phyloP scores from a whole-genome alignment of 2,113 vertebrate species.

The Scomber scombrus region DNA sequence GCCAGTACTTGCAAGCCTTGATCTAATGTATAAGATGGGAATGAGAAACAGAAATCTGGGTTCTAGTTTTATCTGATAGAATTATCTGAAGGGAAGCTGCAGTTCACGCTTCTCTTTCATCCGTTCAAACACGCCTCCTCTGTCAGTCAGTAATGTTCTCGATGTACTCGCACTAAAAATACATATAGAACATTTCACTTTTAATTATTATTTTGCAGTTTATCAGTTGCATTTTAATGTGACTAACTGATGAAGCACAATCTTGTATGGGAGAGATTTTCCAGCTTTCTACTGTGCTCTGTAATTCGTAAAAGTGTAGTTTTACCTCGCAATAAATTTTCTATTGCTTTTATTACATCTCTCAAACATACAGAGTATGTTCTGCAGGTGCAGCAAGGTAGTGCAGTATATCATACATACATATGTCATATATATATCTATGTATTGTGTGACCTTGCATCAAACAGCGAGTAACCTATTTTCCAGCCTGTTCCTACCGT shows the following conservation, averaged over 20 bases:
- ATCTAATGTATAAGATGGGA: conserved; percentile 67
- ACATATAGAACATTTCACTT: conserved; percentile 29
- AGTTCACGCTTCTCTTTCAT: conserved; percentile 73
- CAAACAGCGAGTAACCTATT: too few species aligned
- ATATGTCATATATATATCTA: too few species aligned
- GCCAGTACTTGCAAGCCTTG: conserved; percentile 49
- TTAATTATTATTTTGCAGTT: conserved; percentile 35
- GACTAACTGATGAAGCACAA: not conserved
- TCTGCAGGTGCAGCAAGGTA: too few species aligned
- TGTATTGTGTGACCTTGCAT: too few species aligned
- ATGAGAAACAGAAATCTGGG: conserved; percentile 65
- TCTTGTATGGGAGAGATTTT: not conserved
- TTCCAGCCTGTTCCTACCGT: too few species aligned
- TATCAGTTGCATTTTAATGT: conserved; percentile 10
- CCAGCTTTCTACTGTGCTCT: not conserved
- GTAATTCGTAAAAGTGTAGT: not conserved
- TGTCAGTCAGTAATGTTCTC: conserved; percentile 50
- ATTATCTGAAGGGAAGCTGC: conserved; percentile 73
- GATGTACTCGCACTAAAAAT: conserved; percentile 40
- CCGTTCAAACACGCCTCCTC: conserved; percentile 44
- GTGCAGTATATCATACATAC: too few species aligned
- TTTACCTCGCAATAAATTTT: not conserved
- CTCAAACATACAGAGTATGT: too few species aligned
- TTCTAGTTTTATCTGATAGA: conserved; percentile 66
- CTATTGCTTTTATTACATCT: too few species aligned